These are phyloP conservation scores for Mormyrops boulengeri DNA, from an alignment of 2,797 vertebrate species.

Conservation along the genomic window DNA sequence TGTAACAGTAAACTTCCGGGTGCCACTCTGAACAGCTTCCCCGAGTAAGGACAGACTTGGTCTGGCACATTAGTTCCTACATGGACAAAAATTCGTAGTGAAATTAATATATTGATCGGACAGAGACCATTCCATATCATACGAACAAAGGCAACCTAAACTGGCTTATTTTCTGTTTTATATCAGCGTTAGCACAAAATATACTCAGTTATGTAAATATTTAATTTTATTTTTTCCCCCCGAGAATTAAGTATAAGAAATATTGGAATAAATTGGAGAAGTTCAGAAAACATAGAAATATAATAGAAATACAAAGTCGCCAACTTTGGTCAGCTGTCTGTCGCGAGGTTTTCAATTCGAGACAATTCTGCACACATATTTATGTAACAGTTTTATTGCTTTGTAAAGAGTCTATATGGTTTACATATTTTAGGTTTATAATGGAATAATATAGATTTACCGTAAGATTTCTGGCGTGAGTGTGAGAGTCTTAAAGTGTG, in stretches of 20 bases:
- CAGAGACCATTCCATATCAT: not conserved
- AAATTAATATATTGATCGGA: not conserved
- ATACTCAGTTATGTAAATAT: not conserved
- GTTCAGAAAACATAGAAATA: not conserved
- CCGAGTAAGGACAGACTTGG: not conserved
- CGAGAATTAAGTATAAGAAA: not conserved
- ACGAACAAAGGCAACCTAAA: not conserved
- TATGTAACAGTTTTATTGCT: not conserved
- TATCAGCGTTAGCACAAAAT: not conserved
- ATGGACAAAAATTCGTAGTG: not conserved
- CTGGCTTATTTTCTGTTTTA: not conserved
- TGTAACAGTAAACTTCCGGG: constrained; percentile 30
- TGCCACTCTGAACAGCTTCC: constrained; percentile 29
- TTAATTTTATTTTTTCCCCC: not conserved
- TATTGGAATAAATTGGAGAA: not conserved
- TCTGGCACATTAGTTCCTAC: not conserved
- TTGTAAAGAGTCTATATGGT: not conserved
- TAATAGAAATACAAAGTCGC: not conserved
- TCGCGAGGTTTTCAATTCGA: not conserved
- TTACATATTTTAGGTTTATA: not conserved
- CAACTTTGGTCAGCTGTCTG: not conserved
- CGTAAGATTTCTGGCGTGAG: not conserved
- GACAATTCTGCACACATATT: not conserved
- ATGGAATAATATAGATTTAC: not conserved
- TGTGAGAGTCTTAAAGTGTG: not conserved